Evolutionary conservation across 2,888 invertebrate genomes (phyloP).

Genomic region (Caenorhabditis drosophilae): DNA sequence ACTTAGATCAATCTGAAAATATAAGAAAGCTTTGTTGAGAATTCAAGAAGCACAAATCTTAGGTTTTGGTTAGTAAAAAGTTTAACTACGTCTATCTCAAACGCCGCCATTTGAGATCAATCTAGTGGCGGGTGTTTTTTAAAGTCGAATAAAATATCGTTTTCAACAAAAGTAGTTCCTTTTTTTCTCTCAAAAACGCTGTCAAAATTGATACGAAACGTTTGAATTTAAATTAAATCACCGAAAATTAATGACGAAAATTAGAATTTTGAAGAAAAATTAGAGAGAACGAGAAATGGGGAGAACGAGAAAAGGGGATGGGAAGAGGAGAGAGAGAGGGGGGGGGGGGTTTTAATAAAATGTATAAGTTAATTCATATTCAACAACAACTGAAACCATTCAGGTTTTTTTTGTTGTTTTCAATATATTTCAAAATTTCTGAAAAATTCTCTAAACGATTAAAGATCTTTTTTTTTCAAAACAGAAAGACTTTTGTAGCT

Average conservation of each 20-base stretch:
- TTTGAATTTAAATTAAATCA: constrained; percentile 13
- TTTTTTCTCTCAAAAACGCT: background rate
- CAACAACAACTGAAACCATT: too few species aligned
- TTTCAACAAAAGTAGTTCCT: constrained; percentile 6
- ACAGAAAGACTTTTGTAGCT: too few species aligned
- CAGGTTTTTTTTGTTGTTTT: too few species aligned
- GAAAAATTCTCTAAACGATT: too few species aligned
- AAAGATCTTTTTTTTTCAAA: too few species aligned
- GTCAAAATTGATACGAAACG: background rate
- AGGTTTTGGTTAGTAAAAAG: constrained; percentile 10
- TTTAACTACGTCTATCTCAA: background rate
- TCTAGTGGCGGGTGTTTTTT: constrained; percentile 13
- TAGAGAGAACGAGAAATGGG: constrained; percentile 4
- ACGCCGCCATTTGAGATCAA: constrained; percentile 37
- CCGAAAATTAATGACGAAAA: constrained; percentile 20
- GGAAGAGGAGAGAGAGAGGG: too few species aligned
- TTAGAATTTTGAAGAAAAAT: background rate
- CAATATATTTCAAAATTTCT: too few species aligned
- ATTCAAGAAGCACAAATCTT: constrained; percentile 12
- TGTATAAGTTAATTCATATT: too few species aligned
- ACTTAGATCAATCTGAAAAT: too few species aligned
- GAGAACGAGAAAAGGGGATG: background rate
- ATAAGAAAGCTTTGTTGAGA: constrained; percentile 38
- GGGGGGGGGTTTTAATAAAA: too few species aligned
- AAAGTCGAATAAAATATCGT: background rate